Conservation (phyloP, 2,113 vertebrate species). For the Diphyllodes magnificus region DNA sequence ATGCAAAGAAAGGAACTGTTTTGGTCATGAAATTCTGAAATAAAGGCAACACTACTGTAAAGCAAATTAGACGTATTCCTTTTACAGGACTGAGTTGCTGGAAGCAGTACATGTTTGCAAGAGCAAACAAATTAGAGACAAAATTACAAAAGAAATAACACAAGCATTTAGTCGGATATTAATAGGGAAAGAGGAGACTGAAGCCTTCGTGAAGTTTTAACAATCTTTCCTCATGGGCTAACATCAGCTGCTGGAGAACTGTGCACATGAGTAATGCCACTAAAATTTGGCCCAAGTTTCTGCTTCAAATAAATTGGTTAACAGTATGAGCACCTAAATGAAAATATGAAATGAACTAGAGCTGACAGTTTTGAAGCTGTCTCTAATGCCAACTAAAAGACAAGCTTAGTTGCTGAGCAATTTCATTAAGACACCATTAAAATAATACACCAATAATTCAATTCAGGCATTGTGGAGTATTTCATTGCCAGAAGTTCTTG, state of each 20-base stretch:
- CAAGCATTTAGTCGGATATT: not conserved
- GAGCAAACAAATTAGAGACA: not conserved
- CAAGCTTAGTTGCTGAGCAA: slow-evolving; percentile 35
- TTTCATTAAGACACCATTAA: slow-evolving; percentile 48
- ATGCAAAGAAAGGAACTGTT: not conserved
- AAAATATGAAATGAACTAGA: not conserved
- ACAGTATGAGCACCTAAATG: not conserved
- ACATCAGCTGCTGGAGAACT: not conserved
- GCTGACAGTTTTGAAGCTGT: not conserved
- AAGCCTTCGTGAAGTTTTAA: not conserved
- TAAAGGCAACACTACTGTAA: not conserved
- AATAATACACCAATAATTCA: slow-evolving; percentile 40
- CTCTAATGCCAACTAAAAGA: not conserved
- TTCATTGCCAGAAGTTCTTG: slow-evolving; percentile 24
- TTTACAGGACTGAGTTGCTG: not conserved
- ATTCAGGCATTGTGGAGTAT: not conserved
- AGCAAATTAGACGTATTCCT: not conserved
- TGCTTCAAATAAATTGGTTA: not conserved
- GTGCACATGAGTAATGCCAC: not conserved
- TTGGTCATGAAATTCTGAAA: not conserved
- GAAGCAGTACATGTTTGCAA: not conserved
- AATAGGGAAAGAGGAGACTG: not conserved
- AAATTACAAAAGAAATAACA: not conserved
- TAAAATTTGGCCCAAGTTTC: not conserved
- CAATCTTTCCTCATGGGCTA: not conserved